phyloP scores from a whole-genome alignment of 2,113 vertebrate species.

The Ictidomys tridecemlineatus region DNA sequence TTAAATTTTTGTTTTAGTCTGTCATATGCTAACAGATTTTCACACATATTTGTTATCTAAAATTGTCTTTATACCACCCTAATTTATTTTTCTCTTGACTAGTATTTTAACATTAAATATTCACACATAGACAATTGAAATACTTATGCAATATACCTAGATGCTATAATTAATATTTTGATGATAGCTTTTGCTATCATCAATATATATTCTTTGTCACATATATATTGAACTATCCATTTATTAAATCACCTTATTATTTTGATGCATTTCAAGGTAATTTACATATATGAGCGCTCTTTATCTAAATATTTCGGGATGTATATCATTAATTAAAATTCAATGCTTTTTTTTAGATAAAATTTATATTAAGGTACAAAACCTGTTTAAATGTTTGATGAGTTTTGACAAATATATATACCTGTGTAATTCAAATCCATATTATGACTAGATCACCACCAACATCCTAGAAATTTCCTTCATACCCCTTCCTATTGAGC shows the following conservation, averaged over 20 bases:
- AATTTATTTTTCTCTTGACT: neutral
- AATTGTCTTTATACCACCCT: conserved; percentile 43
- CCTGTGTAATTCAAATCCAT: neutral
- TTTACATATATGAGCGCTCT: neutral
- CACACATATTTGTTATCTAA: neutral
- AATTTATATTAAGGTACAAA: neutral
- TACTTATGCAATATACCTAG: neutral
- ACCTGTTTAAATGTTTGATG: neutral
- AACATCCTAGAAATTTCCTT: neutral
- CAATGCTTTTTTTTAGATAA: neutral
- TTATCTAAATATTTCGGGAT: neutral
- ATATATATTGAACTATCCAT: neutral
- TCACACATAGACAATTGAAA: neutral
- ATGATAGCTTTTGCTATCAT: neutral
- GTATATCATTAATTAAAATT: neutral
- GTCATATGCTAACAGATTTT: conserved; percentile 3
- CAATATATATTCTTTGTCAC: neutral
- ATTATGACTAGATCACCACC: neutral
- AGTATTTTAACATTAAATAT: neutral
- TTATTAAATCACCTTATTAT: neutral
- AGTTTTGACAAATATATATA: neutral
- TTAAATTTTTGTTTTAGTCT: neutral
- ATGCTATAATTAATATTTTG: neutral
- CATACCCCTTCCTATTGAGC: neutral
- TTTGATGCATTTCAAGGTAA: neutral